These are phyloP conservation scores for Pseudococcus viburni DNA, from an alignment of 2,888 invertebrate genomes.

Conservation along the genomic window DNA sequence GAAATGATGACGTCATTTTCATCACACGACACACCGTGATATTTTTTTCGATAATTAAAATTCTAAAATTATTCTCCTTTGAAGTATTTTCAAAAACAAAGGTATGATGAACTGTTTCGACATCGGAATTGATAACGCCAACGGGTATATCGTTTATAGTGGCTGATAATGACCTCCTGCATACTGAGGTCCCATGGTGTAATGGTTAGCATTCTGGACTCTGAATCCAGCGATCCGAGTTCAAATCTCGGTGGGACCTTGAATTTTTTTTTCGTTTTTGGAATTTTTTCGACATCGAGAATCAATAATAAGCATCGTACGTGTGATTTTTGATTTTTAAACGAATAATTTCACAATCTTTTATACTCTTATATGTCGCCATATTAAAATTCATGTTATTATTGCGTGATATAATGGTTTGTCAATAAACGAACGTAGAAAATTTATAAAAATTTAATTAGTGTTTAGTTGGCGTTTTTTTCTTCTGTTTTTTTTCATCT, in stretches of 20 bases:
- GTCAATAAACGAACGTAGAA: not conserved
- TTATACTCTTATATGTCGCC: not conserved
- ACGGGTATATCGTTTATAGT: not conserved
- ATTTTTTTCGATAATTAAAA: not conserved
- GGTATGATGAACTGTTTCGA: not conserved
- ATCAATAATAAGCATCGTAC: not conserved
- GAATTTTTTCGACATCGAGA: not conserved
- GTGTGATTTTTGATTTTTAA: not conserved
- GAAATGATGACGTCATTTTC: not conserved
- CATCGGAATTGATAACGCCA: not conserved
- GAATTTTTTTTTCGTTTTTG: slow-evolving; percentile 30
- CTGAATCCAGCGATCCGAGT: slow-evolving; percentile 71
- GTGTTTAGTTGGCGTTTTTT: not conserved
- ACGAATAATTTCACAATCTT: not conserved
- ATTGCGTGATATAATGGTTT: slow-evolving; percentile 37
- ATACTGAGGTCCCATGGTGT: slow-evolving; percentile 72
- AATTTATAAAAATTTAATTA: slow-evolving; percentile 22
- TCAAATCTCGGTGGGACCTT: slow-evolving; percentile 70
- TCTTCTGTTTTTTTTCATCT: not conserved
- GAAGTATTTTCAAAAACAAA: not conserved
- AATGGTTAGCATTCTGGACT: slow-evolving; percentile 75
- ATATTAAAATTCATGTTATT: slow-evolving; percentile 14
- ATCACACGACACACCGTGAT: not conserved
- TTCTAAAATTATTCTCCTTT: slow-evolving; percentile 39
- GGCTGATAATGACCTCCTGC: not conserved